Conservation (phyloP, 2,113 vertebrate genomes). For the Rynchops niger region DNA sequence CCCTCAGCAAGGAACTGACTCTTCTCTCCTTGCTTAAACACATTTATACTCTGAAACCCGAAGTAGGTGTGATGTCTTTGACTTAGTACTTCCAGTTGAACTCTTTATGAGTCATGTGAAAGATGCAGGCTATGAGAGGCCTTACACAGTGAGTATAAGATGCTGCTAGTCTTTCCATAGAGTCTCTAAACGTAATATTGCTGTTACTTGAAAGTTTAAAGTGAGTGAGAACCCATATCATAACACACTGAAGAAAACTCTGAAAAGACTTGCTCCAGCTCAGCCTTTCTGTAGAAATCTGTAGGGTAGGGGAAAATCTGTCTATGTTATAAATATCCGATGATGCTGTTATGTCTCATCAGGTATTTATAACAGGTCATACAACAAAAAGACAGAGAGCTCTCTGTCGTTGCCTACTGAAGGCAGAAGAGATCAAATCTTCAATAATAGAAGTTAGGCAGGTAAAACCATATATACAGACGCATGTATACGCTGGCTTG, state of each 20-base stretch:
- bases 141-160: neutral
- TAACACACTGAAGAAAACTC: neutral
- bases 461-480: neutral
- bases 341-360: neutral
- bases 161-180: neutral
- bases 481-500: neutral
- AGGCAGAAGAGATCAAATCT: neutral
- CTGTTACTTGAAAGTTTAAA: neutral
- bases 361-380: neutral
- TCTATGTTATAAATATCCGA: neutral
- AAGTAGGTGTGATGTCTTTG: neutral
- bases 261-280: neutral
- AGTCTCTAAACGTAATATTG: neutral
- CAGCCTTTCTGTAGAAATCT: neutral
- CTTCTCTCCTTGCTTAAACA: neutral
- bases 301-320: neutral
- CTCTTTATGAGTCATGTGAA: neutral
- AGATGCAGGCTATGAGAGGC: neutral
- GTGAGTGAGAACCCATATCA: neutral
- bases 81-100: neutral
- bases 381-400: neutral
- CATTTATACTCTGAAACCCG: accelerated
- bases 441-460: neutral
- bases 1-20: neutral
- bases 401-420: neutral